These are phyloP conservation scores for Megaceryle torquata DNA, from an alignment of 2,113 vertebrate species.

Conservation along the genomic window DNA sequence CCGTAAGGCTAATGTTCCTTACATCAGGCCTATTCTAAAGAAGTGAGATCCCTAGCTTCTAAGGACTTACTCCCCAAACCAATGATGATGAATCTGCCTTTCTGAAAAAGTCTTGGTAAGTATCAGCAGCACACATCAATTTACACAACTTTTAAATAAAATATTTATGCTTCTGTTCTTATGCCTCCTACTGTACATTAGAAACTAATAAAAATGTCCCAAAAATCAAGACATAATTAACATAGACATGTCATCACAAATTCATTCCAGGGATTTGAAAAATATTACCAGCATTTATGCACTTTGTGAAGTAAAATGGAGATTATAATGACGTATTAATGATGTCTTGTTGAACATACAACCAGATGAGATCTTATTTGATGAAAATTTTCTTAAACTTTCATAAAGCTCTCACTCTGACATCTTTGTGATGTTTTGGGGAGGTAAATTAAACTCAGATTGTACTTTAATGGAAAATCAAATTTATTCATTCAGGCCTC, in stretches of 20 bases:
- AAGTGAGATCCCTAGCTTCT: background rate
- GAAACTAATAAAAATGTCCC: background rate
- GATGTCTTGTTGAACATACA: background rate
- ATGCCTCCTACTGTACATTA: background rate
- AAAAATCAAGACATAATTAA: background rate
- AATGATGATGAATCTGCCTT: background rate
- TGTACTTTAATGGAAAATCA: background rate
- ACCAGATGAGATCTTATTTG: background rate
- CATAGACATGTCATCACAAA: background rate
- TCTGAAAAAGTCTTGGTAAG: background rate
- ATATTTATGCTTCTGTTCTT: background rate
- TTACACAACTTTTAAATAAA: background rate
- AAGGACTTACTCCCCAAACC: background rate
- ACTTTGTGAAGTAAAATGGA: background rate
- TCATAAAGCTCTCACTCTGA: background rate
- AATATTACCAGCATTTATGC: background rate
- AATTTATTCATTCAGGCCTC: background rate
- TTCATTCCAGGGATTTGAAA: background rate
- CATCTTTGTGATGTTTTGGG: background rate
- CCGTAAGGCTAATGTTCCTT: background rate
- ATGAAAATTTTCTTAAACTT: background rate
- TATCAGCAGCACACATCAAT: background rate
- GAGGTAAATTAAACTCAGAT: background rate
- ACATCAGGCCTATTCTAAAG: background rate
- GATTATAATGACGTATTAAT: background rate